phyloP scores from a whole-genome alignment of 2,797 vertebrate species.

The Rhadinocentrus ornatus region DNA sequence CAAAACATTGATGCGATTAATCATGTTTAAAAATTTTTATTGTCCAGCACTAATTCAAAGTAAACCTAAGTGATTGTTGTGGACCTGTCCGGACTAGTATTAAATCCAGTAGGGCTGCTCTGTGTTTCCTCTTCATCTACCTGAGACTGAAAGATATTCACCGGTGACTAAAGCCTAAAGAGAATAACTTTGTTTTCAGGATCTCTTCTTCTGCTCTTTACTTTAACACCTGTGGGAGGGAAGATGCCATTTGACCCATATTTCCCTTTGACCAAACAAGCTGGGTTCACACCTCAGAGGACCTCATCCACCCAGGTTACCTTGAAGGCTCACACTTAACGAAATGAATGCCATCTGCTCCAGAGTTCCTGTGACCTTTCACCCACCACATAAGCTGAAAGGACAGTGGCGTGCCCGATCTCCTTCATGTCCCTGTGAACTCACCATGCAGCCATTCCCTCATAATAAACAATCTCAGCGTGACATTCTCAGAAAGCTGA shows the following conservation, averaged over 20 bases:
- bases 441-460: conserved; percentile 36
- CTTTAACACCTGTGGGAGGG: conserved; percentile 32
- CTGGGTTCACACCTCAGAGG: conserved; percentile 13
- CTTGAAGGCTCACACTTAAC: conserved; percentile 41
- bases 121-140: conserved; percentile 8
- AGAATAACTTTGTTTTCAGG: background rate
- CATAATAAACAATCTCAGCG: conserved; percentile 42
- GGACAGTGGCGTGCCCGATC: conserved; percentile 37
- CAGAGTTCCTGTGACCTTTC: conserved; percentile 46
- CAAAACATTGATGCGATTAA: too few species aligned
- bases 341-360: conserved; percentile 61
- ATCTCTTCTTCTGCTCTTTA: conserved; percentile 7
- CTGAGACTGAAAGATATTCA: conserved; percentile 7
- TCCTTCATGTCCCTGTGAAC: conserved; percentile 38
- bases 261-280: conserved; percentile 5
- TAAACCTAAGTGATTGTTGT: too few species aligned
- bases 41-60: too few species aligned
- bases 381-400: conserved; percentile 56
- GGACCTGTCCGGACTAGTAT: too few species aligned
- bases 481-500: conserved; percentile 47
- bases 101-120: too few species aligned
- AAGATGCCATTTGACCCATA: conserved; percentile 25
- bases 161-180: background rate
- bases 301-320: conserved; percentile 28
- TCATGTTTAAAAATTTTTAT: too few species aligned